Evolutionary conservation across 2,113 vertebrate species (phyloP), one percentile per base, ranked within the genome.

Genomic region (Notothenia rossii): DNA sequence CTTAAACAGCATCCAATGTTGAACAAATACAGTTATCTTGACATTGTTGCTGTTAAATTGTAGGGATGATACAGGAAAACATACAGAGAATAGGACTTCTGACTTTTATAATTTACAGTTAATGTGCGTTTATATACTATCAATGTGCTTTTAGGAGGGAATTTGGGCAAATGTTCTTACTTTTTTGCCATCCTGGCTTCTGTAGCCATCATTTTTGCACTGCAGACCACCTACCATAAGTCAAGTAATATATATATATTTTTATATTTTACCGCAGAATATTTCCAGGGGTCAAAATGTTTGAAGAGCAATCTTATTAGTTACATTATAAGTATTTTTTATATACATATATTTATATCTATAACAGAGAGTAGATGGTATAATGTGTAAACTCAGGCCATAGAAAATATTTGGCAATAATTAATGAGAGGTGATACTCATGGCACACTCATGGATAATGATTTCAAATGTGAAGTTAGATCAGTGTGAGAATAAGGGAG

Each of bases 331-430:
- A 56, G 74, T 84, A 50, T 58, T 83, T 86, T 29, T 59, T 90
- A 89, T 90, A 87, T 91, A 93, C 91, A 92, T 89, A 90, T 90
- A 74, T 91, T 86, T 82, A 92, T 88, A 88, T 88, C 72, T 90
- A 78, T 85, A 84, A 83, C 82, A 86, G 79, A 85, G 66, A 70
- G 72, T 33, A 61, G 46, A 85, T 88, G 84, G 87, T 66, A 75
- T 77, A 63, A 87, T 77, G 81, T 86, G 79, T 89, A 88, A 92
- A 92, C 82, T 84, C 85, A 90, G 75, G 88, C 85, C 88, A 78
- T 91, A 90, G 11, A 94, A 92, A 94, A 92, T 86, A 93, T 95
- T 95, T 95, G 93, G 92, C 93, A 93, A 94, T 90, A 88, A 91
- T 90, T 83, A 77, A 90, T 78, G 78, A 83, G 70, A 85, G 69